phyloP scores from a whole-genome alignment of 2,797 vertebrate genomes.

The Clarias fuscus region DNA sequence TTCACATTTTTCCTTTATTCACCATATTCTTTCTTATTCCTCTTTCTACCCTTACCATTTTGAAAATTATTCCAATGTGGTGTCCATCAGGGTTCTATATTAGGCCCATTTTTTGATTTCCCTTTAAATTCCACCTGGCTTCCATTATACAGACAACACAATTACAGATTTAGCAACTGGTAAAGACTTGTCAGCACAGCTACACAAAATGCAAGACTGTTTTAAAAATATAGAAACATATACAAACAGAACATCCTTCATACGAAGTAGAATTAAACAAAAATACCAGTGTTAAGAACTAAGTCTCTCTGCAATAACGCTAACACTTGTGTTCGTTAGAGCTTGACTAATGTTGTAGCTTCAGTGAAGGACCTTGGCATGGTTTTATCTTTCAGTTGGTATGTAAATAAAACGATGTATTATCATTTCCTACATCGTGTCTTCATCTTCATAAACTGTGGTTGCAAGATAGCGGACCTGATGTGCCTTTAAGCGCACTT shows the following conservation, averaged over 20 bases:
- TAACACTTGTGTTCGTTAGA: background rate
- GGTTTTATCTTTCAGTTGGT: background rate
- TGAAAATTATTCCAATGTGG: background rate
- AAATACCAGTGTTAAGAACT: background rate
- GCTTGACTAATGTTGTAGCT: background rate
- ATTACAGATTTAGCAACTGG: background rate
- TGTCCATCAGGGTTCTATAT: background rate
- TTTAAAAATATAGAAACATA: background rate
- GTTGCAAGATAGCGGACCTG: background rate
- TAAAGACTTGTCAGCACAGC: background rate
- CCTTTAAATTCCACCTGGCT: background rate
- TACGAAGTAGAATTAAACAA: background rate
- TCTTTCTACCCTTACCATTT: background rate
- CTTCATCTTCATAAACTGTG: background rate
- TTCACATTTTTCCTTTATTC: background rate
- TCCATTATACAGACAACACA: background rate
- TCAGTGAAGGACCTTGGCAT: background rate
- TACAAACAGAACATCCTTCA: background rate
- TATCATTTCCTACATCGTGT: slow-evolving; percentile 4
- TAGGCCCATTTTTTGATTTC: background rate
- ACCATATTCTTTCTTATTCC: background rate
- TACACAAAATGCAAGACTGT: background rate
- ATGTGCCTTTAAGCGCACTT: background rate
- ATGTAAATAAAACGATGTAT: slow-evolving; percentile 17
- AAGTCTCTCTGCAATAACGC: background rate